A percentile compares a stretch with the other conserved stretches of the same genome.
These are phyloP conservation scores for Tolmerus cingulatus DNA, from an alignment of 2,888 invertebrate species.

Conservation along the genomic window DNA sequence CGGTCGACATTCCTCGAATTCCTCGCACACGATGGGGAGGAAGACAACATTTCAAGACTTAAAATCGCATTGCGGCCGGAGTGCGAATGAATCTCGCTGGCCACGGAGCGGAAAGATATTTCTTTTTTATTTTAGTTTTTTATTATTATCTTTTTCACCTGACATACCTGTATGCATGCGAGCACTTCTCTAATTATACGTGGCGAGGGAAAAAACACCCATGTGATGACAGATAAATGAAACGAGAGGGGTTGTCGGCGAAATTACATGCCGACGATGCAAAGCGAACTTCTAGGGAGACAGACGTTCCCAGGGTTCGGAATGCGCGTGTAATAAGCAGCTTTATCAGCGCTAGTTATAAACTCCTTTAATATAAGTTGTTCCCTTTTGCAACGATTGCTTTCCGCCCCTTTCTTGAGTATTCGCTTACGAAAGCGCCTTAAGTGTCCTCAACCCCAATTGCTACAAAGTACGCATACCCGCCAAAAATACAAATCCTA, in stretches of 20 bases:
- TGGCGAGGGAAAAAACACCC: not conserved
- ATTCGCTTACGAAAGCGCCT: not conserved
- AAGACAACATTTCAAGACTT: constrained; percentile 3
- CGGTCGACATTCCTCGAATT: not conserved
- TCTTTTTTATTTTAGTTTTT: not conserved
- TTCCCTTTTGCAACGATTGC: not conserved
- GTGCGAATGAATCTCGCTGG: constrained; percentile 17
- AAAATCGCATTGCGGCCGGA: not conserved
- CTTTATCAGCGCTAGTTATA: not conserved
- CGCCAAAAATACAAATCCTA: not conserved
- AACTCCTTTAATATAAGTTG: not conserved
- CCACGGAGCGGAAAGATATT: constrained; percentile 24
- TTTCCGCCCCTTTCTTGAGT: not conserved
- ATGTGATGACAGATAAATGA: not conserved
- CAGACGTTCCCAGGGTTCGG: not conserved
- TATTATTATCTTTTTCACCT: not conserved
- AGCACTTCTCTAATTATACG: not conserved
- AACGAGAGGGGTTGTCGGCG: not conserved
- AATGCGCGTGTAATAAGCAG: not conserved
- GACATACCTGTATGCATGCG: not conserved
- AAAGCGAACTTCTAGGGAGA: not conserved
- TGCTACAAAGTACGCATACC: not conserved
- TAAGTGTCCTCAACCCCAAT: not conserved
- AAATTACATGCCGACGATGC: not conserved
- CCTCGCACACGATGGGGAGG: not conserved